Evolutionary conservation across 2,888 invertebrate genomes (phyloP), one percentile per base, ranked within the genome.

Genomic region (Thymelicus sylvestris): DNA sequence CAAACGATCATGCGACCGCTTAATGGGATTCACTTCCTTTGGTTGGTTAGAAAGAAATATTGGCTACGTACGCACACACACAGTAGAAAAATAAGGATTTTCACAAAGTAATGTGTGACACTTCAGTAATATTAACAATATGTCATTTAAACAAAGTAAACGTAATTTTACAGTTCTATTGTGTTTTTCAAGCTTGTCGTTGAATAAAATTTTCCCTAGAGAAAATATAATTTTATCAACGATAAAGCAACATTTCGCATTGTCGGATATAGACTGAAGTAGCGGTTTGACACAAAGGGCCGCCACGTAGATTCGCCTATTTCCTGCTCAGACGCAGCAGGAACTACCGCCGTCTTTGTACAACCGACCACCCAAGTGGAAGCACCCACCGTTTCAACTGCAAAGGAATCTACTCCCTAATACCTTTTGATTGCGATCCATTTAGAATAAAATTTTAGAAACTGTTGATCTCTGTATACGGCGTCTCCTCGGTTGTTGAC

Each of bases 291-390:
- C 85, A 88, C 90, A 90, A 89, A 87, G 87, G 85, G 78, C 77
- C 82, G 55, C 83, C 80, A 81, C 52, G 84, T 83, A 83, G 85
- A 83, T 86, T 80, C 85, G 85, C 83, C 86, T 87, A 90, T 91
- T 92, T 92, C 92, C 92, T 89, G 90, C 81, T 81, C 84, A 91
- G 92, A 91, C 91, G 81, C 77, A 79, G 80, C 81, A 87, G 91
- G 91, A 91, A 88, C 81, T 83, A 74, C 78, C 79, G 75, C 72
- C 74, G 74, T 77, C 80, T 76, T 76, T 73, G 75, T 61, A 67
- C 52, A 61, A 19, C 41, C 67, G 55, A 47, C 66, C 66, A 59
- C 57, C 52, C 67, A 61, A 60, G 61, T 61, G 50, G 5, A 50
- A 39, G 15, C 38, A 7, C 55, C 55, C 24, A 48, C 60, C 39